These are phyloP conservation scores for Poecilia gillii DNA, from an alignment of 2,797 vertebrate genomes.

Conservation along the genomic window DNA sequence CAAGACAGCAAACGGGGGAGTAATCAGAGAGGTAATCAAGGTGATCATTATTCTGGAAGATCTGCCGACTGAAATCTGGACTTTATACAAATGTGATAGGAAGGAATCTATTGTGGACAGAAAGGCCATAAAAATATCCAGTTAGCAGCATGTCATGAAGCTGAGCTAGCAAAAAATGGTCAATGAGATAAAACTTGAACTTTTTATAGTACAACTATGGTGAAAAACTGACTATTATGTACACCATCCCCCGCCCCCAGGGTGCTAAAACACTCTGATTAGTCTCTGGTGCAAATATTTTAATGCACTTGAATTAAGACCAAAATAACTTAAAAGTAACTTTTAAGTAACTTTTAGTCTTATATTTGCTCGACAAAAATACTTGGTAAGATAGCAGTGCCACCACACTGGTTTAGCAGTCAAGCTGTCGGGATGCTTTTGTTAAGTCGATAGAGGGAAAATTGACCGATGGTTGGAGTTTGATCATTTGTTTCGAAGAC, in stretches of 20 bases:
- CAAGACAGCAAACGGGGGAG: not conserved
- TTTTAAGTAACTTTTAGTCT: no score
- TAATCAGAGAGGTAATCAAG: not conserved
- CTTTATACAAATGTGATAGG: not conserved
- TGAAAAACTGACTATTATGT: not conserved
- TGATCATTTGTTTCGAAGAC: not conserved
- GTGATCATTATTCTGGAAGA: not conserved
- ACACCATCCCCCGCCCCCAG: rapidly evolving
- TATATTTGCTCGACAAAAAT: no score
- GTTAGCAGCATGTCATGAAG: not conserved
- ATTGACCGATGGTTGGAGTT: not conserved
- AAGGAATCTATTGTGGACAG: not conserved
- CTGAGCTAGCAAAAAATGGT: not conserved
- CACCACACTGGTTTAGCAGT: not conserved
- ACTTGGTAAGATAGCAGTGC: no score
- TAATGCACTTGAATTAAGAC: no score
- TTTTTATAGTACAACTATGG: not conserved
- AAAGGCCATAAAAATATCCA: not conserved
- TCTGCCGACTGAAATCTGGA: not conserved
- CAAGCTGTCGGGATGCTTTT: not conserved
- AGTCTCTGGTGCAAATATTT: no score
- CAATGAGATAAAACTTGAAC: not conserved
- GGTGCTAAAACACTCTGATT: not conserved
- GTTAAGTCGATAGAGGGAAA: not conserved
- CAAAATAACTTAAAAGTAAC: no score